These are phyloP conservation scores for Hypotaenidia okinawae DNA, from an alignment of 2,797 vertebrate species.

Conservation along the genomic window DNA sequence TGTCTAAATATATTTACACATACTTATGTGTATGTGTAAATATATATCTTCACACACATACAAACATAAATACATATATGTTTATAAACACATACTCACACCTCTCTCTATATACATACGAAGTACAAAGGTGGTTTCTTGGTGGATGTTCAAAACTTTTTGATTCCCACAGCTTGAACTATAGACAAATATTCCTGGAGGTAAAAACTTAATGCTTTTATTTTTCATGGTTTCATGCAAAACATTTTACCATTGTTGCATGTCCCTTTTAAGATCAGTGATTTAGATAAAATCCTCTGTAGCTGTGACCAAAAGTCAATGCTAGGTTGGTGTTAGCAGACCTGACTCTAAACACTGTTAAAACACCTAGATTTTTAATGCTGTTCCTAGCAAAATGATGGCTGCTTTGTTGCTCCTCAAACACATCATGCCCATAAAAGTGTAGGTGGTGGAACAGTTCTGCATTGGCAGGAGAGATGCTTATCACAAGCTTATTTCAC, in stretches of 20 bases:
- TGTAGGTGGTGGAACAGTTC: background rate
- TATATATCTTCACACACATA: background rate
- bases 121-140: background rate
- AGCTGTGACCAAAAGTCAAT: background rate
- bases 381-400: background rate
- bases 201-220: background rate
- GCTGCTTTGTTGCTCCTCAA: background rate
- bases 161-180: background rate
- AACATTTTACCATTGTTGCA: background rate
- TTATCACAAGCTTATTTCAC: background rate
- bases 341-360: background rate
- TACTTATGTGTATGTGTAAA: rapidly evolving
- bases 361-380: background rate
- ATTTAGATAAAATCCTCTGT: background rate
- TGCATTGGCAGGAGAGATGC: background rate
- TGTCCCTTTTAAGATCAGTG: background rate
- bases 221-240: background rate
- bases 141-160: background rate
- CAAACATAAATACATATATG: background rate
- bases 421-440: background rate
- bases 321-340: background rate
- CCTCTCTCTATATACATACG: background rate
- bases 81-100: background rate
- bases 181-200: background rate
- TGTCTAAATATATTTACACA: background rate